Evolutionary conservation across 2,113 vertebrate species (phyloP).

Genomic region (Podarcis cretensis): DNA sequence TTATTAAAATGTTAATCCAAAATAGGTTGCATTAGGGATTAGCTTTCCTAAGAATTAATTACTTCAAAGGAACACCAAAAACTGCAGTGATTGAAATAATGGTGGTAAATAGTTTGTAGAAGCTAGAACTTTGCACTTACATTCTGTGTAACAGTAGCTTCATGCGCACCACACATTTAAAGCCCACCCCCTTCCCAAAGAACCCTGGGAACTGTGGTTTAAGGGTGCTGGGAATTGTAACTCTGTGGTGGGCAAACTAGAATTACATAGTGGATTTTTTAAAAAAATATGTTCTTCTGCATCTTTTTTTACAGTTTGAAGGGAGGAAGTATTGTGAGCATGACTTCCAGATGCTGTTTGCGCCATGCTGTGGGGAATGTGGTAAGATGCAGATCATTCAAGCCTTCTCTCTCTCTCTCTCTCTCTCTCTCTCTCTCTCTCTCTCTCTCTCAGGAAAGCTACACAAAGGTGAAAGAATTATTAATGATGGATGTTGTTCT

Average conservation of each 20-base stretch:
- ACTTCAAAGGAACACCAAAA: neutral
- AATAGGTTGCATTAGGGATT: neutral
- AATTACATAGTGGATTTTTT: neutral
- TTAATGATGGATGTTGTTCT: neutral
- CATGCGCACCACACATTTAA: too few relatives aligned
- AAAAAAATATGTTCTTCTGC: constrained; percentile 13
- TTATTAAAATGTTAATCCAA: neutral
- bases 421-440: neutral
- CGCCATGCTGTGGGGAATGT: constrained; percentile 79
- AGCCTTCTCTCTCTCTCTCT: neutral
- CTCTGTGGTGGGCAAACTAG: too few relatives aligned
- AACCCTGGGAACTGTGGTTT: too few relatives aligned
- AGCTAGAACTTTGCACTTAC: neutral
- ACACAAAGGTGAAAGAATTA: neutral
- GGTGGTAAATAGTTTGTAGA: neutral
- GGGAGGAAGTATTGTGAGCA: constrained; percentile 83
- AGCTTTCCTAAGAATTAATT: neutral
- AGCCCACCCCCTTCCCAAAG: too few relatives aligned
- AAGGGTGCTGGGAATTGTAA: too few relatives aligned
- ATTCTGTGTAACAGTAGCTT: neutral
- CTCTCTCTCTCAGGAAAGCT: too few relatives aligned
- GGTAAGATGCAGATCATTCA: constrained; percentile 66
- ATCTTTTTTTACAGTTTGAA: constrained; percentile 75
- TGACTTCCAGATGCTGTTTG: constrained; percentile 84
- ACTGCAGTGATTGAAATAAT: neutral